Conservation (phyloP, 1,140 invertebrate species). For the Drosophila arawakana region DNA sequence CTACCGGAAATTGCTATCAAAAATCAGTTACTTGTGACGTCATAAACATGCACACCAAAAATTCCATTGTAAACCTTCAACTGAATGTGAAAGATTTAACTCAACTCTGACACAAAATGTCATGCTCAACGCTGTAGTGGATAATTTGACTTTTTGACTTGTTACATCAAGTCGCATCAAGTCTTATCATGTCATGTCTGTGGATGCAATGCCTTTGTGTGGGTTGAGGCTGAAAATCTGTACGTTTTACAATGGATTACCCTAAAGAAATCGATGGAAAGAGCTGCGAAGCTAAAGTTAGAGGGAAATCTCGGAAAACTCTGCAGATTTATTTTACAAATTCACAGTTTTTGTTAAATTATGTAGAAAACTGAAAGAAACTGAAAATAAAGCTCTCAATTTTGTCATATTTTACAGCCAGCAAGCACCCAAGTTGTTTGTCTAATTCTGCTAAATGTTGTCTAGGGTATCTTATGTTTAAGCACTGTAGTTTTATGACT, state of each 20-base stretch:
- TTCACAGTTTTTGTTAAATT: too few relatives aligned
- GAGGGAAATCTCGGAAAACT: too few relatives aligned
- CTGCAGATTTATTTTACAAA: too few relatives aligned
- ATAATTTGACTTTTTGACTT: not conserved
- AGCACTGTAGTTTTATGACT: not conserved
- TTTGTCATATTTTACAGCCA: too few relatives aligned
- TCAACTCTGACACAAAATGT: not conserved
- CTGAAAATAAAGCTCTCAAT: too few relatives aligned
- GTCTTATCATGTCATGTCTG: too few relatives aligned
- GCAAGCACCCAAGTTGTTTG: not conserved
- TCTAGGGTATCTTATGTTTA: conserved; percentile 3
- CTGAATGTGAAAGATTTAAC: not conserved
- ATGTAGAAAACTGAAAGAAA: too few relatives aligned
- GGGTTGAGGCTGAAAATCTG: not conserved
- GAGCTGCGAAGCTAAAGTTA: too few relatives aligned
- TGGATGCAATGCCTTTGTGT: not conserved
- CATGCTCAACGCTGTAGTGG: not conserved
- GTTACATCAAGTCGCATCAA: not conserved
- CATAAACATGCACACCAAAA: conserved; percentile 14
- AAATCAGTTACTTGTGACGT: conserved; percentile 24
- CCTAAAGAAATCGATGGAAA: too few relatives aligned
- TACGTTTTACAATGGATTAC: too few relatives aligned
- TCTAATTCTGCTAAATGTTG: not conserved
- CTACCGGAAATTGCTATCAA: conserved; percentile 30
- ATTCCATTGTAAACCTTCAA: not conserved